These are phyloP conservation scores for Drosophila flavopinicola DNA, from an alignment of 2,888 invertebrate species.

Conservation along the genomic window DNA sequence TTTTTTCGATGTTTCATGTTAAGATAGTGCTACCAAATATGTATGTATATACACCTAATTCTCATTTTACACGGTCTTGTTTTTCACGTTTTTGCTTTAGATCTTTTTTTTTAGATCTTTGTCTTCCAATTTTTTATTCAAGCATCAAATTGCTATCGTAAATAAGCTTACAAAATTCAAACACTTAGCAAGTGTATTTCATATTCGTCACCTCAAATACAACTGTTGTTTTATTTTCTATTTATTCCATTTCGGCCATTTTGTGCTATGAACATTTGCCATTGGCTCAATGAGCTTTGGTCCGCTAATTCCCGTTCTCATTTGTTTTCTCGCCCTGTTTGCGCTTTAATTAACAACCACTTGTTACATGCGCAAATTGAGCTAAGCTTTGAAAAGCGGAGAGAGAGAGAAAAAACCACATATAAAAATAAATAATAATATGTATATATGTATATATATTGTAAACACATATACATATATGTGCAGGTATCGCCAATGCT, in stretches of 20 bases:
- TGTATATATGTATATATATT: constrained; percentile 33
- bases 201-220: neutral
- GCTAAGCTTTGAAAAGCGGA: constrained; percentile 50
- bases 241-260: constrained; percentile 58
- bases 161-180: too few species aligned
- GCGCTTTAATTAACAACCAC: constrained; percentile 77
- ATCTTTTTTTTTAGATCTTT: neutral
- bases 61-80: too few species aligned
- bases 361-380: constrained; percentile 78
- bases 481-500: too few species aligned
- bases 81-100: neutral
- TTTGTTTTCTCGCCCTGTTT: constrained; percentile 67
- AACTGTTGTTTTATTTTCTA: neutral
- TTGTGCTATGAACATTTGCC: constrained; percentile 55
- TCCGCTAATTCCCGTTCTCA: constrained; percentile 58
- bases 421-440: constrained; percentile 61
- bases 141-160: too few species aligned
- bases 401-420: too few species aligned
- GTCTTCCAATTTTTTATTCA: too few species aligned
- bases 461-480: constrained; percentile 20
- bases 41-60: too few species aligned
- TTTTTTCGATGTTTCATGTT: too few species aligned
- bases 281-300: constrained; percentile 42
- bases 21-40: too few species aligned
- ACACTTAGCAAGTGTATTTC: constrained; percentile 14